These are phyloP conservation scores for Myotis planiceps DNA, from an alignment of 2,797 vertebrate species.

Conservation along the genomic window DNA sequence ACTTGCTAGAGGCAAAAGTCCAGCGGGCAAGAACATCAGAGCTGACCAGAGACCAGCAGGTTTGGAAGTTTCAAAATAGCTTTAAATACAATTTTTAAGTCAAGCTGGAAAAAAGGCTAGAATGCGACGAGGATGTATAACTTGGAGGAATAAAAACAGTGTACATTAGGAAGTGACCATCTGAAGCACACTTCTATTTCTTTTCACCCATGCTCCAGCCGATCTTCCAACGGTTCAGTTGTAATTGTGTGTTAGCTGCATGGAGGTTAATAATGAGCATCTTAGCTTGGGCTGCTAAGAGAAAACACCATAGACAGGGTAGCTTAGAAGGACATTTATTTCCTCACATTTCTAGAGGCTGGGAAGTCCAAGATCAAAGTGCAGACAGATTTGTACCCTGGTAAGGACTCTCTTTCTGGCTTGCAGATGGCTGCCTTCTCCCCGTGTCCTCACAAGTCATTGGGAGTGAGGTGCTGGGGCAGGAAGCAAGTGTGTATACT, in stretches of 20 bases:
- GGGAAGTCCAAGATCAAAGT: not conserved
- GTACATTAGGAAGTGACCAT: not conserved
- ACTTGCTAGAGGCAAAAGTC: not conserved
- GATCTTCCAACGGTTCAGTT: not conserved
- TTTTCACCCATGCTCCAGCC: not conserved
- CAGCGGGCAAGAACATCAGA: not conserved
- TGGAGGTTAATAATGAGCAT: not conserved
- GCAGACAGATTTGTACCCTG: not conserved
- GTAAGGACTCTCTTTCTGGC: not conserved
- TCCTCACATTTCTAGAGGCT: not conserved
- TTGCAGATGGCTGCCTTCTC: not conserved
- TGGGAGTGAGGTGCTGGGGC: not conserved
- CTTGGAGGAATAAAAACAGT: conserved; percentile 1
- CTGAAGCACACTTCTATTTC: not conserved
- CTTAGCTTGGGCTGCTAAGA: not conserved
- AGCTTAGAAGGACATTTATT: not conserved
- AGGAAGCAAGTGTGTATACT: not conserved
- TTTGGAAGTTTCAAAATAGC: not conserved
- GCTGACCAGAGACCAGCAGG: not conserved
- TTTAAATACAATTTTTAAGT: conserved; percentile 3
- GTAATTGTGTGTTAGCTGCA: not conserved
- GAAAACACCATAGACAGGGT: not conserved
- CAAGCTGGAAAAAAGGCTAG: not conserved
- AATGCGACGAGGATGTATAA: not conserved
- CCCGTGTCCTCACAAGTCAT: not conserved